Conservation (phyloP, 2,797 vertebrate species). For the Oophaga sylvatica region DNA sequence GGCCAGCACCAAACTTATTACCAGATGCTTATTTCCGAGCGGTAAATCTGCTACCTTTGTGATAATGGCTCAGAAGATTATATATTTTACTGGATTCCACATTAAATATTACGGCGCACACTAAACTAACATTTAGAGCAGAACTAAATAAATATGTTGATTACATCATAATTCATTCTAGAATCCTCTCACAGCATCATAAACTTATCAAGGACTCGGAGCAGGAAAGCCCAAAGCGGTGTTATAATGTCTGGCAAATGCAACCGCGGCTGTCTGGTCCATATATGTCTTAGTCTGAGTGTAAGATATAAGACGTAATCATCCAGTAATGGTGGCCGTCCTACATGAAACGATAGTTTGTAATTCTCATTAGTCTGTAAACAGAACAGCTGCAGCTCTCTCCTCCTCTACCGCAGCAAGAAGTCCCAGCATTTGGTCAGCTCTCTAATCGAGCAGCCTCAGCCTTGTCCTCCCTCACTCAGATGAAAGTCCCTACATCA, state of each 20-base stretch:
- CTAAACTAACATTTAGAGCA: slow-evolving; percentile 49
- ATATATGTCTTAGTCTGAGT: background rate
- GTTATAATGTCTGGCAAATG: background rate
- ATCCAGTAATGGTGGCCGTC: background rate
- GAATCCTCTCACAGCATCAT: background rate
- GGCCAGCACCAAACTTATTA: slow-evolving; percentile 24
- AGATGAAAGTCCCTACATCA: background rate
- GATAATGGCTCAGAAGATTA: slow-evolving; percentile 39
- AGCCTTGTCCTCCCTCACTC: background rate
- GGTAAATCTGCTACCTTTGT: slow-evolving; percentile 54
- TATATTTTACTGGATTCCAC: slow-evolving; percentile 52
- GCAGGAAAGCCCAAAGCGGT: background rate
- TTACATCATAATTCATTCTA: slow-evolving; percentile 26
- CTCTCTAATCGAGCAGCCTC: background rate
- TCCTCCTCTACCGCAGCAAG: background rate
- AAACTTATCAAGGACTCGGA: background rate
- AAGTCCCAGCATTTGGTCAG: background rate
- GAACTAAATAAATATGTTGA: slow-evolving; percentile 43
- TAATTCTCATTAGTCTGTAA: background rate
- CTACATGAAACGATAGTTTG: background rate
- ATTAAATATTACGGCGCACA: slow-evolving; percentile 32
- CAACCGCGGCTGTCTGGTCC: background rate
- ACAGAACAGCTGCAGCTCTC: background rate
- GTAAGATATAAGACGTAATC: background rate
- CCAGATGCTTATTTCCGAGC: slow-evolving; percentile 11